phyloP scores from a whole-genome alignment of 2,113 vertebrate species.

The Cinclus mexicanus region DNA sequence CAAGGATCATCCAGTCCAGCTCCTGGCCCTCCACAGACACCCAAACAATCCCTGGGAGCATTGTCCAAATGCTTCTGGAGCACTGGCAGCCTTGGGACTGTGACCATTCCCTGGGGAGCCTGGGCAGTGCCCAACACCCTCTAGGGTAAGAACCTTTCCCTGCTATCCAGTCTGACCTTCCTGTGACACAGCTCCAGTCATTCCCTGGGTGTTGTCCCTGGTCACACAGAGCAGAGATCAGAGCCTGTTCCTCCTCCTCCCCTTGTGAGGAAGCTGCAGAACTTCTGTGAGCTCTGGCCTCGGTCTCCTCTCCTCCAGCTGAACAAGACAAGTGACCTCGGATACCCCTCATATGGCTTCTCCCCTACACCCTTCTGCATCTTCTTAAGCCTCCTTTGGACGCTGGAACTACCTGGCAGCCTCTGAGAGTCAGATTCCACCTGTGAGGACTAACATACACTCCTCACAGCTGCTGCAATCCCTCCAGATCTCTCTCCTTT shows the following conservation, averaged over 20 bases:
- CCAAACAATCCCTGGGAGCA: neutral
- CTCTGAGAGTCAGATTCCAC: neutral
- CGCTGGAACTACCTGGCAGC: neutral
- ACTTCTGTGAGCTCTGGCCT: neutral
- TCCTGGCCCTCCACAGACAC: neutral
- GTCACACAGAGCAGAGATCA: neutral
- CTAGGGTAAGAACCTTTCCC: neutral
- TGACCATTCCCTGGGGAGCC: neutral
- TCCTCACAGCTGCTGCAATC: neutral
- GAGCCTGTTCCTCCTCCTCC: neutral
- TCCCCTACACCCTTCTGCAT: neutral
- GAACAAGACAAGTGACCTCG: neutral
- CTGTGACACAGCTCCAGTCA: neutral
- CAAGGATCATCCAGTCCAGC: neutral
- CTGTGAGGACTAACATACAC: neutral
- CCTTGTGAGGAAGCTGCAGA: fast-evolving
- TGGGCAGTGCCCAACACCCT: fast-evolving
- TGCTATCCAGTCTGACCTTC: fast-evolving
- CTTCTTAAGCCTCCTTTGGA: neutral
- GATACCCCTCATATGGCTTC: neutral
- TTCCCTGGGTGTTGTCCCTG: neutral
- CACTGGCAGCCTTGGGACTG: neutral
- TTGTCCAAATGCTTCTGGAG: fast-evolving
- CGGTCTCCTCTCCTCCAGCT: neutral
- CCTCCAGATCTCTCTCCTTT: neutral